These are phyloP conservation scores for Tachypleus tridentatus DNA, from an alignment of 1,140 invertebrate species.

Conservation along the genomic window DNA sequence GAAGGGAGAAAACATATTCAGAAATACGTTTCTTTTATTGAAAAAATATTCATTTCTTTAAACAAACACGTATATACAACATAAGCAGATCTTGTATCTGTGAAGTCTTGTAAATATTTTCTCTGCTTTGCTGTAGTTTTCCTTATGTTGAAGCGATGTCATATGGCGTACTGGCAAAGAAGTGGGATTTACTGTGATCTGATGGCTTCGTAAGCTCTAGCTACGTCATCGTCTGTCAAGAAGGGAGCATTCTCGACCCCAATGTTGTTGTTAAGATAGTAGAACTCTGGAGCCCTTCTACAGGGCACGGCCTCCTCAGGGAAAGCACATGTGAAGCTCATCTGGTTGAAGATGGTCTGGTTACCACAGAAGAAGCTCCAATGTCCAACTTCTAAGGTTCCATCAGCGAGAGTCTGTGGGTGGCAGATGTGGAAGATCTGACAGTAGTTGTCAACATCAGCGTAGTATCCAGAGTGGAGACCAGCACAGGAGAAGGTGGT, in stretches of 20 bases:
- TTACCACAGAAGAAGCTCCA: slow-evolving; percentile 54
- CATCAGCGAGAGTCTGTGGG: slow-evolving; percentile 33
- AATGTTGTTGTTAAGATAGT: slow-evolving; percentile 28
- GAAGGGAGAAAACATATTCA: too few species aligned
- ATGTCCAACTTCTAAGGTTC: slow-evolving; percentile 11
- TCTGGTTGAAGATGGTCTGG: slow-evolving; percentile 40
- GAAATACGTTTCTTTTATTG: too few species aligned
- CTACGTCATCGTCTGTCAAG: too few species aligned
- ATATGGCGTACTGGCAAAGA: too few species aligned
- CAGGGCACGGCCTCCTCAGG: slow-evolving; percentile 52
- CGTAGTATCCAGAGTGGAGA: slow-evolving; percentile 24
- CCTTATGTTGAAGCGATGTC: too few species aligned
- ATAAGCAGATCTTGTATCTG: too few species aligned
- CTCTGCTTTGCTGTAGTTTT: too few species aligned
- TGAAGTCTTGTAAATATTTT: too few species aligned
- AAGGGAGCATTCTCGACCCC: slow-evolving; percentile 5
- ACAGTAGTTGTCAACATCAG: slow-evolving; percentile 26
- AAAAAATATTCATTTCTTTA: too few species aligned
- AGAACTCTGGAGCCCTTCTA: slow-evolving; percentile 43
- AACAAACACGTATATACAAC: too few species aligned
- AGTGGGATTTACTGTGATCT: too few species aligned
- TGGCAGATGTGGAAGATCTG: slow-evolving; percentile 32
- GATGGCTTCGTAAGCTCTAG: too few species aligned
- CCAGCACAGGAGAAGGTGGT: slow-evolving; percentile 23
- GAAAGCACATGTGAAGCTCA: slow-evolving; percentile 52